Base-by-base conservation (phyloP, 2,113 vertebrate genomes). In the Manacus vitellinus region DNA sequence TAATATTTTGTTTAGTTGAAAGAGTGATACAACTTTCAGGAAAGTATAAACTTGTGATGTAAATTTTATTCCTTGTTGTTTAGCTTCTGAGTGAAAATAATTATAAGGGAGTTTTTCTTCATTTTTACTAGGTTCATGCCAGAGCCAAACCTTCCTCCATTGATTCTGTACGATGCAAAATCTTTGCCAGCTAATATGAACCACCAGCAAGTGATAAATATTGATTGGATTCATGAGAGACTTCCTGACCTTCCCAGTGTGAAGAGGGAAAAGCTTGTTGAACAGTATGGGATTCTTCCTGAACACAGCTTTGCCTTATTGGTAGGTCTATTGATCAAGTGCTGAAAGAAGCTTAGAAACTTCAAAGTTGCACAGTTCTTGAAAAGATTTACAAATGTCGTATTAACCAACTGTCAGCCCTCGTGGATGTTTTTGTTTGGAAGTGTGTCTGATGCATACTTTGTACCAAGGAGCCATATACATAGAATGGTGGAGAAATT, bases 141-240 rank as follows among this genome's bases (percentile, higher is more conserved):
- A 3, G 99, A 99, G 94, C 99, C 99, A 93, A 99, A 99, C 97
- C 98, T 99, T 94, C 99, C 99, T n/a, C 99, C 99, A 49, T 95
- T 99, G 96, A 97, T 99, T 65, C 98, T 99, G 59, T 99, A 99
- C 1, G 98, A 99, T 76, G 58, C 97, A 16, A 91, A 97, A 25
- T 98, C 97, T 52, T 97, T 98, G 84, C 98, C 99, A 5, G 62
- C 95, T 74, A 97, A 98, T 44, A 25, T 90, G 33, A 98, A 98
- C 92, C 85, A 98, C 8, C 91, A 97, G 93, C 99, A 99, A 95
- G 98, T 98, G 74, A 97, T 99, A 95, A 97, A 99, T 94, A 97
- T 99, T 70, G 98, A 99, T 95, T 95, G 72, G 94, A 97, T 99
- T 91, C 98, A 92, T 55, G 96, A 98, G 66, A 95, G 27, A 30